Evolutionary conservation across 35 echinoderm and acorn worm species (phyloP).

Genomic region (Stichopus chloronotus): DNA sequence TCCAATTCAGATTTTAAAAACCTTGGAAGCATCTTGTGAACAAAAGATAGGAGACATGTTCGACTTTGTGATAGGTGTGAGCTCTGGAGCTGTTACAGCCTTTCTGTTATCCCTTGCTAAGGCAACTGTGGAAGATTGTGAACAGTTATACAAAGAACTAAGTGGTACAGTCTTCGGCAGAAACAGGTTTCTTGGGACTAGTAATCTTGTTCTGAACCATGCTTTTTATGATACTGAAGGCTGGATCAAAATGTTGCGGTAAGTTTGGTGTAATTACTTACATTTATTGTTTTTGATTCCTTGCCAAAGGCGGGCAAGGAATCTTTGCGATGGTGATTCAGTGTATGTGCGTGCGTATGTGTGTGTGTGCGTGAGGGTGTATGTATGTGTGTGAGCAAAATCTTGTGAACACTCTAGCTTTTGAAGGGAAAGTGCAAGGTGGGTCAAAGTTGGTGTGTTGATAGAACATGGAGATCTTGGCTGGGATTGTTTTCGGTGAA

Average conservation of each 20-base stretch:
- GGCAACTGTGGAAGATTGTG: slow-evolving; percentile 75
- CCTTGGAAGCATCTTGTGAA: slow-evolving; percentile 66
- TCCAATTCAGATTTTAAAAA: slow-evolving; percentile 78
- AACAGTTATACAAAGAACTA: slow-evolving; percentile 71
- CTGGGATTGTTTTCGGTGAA: too few species aligned
- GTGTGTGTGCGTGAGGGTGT: too few species aligned
- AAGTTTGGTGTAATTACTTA: background rate
- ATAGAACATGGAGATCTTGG: too few species aligned
- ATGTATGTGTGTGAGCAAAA: too few species aligned
- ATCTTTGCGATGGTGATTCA: too few species aligned
- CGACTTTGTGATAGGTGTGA: slow-evolving; percentile 94
- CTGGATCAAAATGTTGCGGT: slow-evolving; percentile 94
- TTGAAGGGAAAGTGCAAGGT: too few species aligned
- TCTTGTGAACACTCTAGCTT: too few species aligned
- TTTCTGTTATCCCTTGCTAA: slow-evolving; percentile 79
- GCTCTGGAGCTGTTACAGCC: slow-evolving; percentile 89
- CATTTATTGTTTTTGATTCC: background rate
- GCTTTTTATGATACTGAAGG: slow-evolving; percentile 95
- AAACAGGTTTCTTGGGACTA: slow-evolving; percentile 87
- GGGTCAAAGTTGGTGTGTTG: too few species aligned
- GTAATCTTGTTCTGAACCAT: slow-evolving; percentile 89
- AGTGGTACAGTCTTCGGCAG: slow-evolving; percentile 78
- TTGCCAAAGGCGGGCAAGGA: too few species aligned
- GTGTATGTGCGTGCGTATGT: too few species aligned
- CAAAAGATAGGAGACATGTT: slow-evolving; percentile 86